These are phyloP conservation scores for Anthoscopus minutus DNA, from an alignment of 2,113 vertebrate genomes.

Conservation along the genomic window DNA sequence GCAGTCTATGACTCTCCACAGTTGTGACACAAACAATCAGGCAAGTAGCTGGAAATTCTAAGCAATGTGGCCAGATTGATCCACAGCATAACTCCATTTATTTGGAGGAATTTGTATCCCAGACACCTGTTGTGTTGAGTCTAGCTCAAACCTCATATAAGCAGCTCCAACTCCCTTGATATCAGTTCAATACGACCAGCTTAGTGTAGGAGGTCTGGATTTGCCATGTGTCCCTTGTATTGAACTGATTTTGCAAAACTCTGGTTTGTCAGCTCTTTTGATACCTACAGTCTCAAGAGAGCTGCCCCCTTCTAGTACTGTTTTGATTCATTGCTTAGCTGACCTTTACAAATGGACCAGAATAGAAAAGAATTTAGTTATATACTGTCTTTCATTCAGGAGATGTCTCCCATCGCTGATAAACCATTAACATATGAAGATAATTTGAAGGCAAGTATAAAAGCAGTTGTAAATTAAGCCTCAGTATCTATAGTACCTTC, in stretches of 20 bases:
- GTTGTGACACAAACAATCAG: not conserved
- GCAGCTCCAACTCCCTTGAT: not conserved
- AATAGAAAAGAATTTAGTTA: not conserved
- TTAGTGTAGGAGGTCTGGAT: not conserved
- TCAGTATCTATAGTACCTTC: not conserved
- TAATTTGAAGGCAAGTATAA: not conserved
- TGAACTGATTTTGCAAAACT: slow-evolving; percentile 23
- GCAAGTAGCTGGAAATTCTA: not conserved
- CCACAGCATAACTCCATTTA: not conserved
- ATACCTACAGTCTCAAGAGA: slow-evolving; percentile 19
- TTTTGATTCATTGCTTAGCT: slow-evolving; percentile 29
- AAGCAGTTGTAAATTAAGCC: not conserved
- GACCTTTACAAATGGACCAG: slow-evolving; percentile 14
- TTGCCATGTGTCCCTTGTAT: not conserved
- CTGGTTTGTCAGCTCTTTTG: slow-evolving; percentile 13
- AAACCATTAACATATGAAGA: not conserved
- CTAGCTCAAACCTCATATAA: not conserved
- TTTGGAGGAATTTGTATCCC: not conserved
- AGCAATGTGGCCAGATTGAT: not conserved
- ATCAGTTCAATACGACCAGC: not conserved
- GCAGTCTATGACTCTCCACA: not conserved
- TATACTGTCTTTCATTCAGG: not conserved
- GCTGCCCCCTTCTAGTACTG: not conserved
- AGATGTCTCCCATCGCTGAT: not conserved
- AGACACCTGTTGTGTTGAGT: not conserved